Evolutionary conservation across 1,140 invertebrate species (phyloP).

Genomic region (Helicorthomorpha holstii): DNA sequence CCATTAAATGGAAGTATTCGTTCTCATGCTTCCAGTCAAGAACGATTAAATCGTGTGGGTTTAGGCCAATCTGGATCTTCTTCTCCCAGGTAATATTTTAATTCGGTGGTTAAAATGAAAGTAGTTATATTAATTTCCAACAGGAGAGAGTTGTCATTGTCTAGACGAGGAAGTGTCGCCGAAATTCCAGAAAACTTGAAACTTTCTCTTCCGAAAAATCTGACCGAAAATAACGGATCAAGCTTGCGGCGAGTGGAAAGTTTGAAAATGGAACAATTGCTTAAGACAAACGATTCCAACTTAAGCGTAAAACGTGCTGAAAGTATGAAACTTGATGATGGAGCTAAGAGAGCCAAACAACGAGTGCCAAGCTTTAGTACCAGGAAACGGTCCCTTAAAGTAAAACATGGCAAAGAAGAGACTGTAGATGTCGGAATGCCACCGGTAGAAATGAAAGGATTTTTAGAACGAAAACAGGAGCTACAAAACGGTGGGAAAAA

Average conservation of each 20-base stretch:
- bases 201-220: conserved; percentile 16
- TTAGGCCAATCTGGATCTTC: no score
- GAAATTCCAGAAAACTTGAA: conserved; percentile 1
- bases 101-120: no score
- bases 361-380: conserved; percentile 90
- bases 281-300: conserved; percentile 4
- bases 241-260: conserved; percentile 47
- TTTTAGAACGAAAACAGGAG: conserved; percentile 87
- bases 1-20: no score
- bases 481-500: conserved; percentile 81
- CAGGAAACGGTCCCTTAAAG: conserved; percentile 63
- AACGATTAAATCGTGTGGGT: no score
- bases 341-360: conserved; percentile 39
- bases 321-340: conserved; percentile 16
- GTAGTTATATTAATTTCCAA: no score
- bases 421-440: conserved; percentile 33
- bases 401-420: conserved; percentile 56
- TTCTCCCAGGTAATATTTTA: no score
- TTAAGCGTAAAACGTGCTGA: conserved; percentile 15
- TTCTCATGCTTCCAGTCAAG: no score
- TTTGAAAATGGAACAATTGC: conserved; percentile 49
- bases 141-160: no score
- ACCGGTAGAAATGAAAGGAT: conserved; percentile 78
- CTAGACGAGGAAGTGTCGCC: conserved; percentile 18
- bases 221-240: conserved; percentile 12